Base-by-base conservation (phyloP, 2,797 vertebrate genomes). In the Sylvia borin region DNA sequence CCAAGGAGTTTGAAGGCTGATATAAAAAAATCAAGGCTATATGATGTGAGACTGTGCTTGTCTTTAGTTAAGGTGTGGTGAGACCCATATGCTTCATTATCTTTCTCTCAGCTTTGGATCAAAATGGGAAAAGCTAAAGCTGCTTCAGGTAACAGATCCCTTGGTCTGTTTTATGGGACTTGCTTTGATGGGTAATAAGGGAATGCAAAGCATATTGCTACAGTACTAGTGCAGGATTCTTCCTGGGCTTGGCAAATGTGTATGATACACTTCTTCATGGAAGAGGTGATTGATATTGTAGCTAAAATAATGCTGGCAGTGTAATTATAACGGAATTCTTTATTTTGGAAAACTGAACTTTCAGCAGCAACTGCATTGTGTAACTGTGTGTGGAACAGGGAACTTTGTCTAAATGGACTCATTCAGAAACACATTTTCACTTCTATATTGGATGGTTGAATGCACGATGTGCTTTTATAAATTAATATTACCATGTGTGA, bases 331-430 rank as follows among this genome's bases (percentile, higher is more conserved):
- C 25, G 40, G 8, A 88, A 6, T 77, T 34, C 13, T 83, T 81
- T 94, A 10, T 65, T 68, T 72, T 80, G 50, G 42, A 65, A 81
- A 90, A n/a, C 10, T 60, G 60, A 88, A 48, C n/a, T 92, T 95
- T 55, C 17, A 84, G 45, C n/a, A 81, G 19, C 48, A 81, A 5
- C 25, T 76, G 26, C 16, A 7, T 51, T 34, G 18, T 67, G 31
- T 51, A 55, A 21, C 36, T 84, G 26, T 2, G 1, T 45, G 19
- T 0, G 0, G 42, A 90, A 43, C 26, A 64, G 53, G 60, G 53
- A 82, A 42, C 18, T 72, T 76, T 48, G 12, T 89, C 50, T 88
- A 47, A 90, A 82, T 45, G 16, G 60, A 47, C 64, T 85, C 4
- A 50, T 80, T 93, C 75, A 71, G 64, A 36, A 86, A 20, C 22